Conservation (phyloP, 2,113 vertebrate species). For the Corvus moneduloides region DNA sequence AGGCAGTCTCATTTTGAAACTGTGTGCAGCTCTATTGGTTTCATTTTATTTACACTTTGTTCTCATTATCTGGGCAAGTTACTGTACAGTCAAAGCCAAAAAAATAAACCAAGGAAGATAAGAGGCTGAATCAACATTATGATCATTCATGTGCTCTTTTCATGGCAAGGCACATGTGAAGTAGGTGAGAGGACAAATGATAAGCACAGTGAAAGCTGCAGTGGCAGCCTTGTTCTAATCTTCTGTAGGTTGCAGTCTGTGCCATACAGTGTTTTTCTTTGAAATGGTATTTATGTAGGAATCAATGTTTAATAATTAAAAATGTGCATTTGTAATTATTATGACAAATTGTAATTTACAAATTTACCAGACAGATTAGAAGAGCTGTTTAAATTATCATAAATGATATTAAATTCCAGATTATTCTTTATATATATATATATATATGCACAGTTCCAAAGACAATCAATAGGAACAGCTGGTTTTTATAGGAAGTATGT, state of each 20-base stretch:
- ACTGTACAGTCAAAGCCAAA: background rate
- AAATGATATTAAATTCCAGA: background rate
- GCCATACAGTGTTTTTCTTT: background rate
- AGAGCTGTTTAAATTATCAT: background rate
- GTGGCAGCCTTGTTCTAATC: background rate
- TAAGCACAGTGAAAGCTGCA: background rate
- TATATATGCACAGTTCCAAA: background rate
- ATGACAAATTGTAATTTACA: background rate
- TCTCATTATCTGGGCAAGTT: slow-evolving; percentile 11
- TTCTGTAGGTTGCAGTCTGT: background rate
- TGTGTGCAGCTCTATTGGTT: background rate
- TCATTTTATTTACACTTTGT: slow-evolving; percentile 53
- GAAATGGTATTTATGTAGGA: background rate
- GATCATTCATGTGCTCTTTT: background rate
- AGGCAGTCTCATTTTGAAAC: background rate
- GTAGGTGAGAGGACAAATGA: slow-evolving; percentile 11
- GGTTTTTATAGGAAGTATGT: background rate
- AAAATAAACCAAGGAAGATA: background rate
- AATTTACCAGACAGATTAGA: background rate
- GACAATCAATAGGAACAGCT: background rate
- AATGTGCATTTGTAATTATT: background rate
- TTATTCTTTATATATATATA: background rate
- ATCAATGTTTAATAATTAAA: background rate
- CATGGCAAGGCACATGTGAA: background rate
- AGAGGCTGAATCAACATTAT: slow-evolving; percentile 16